Evolutionary conservation across 2,113 vertebrate species (phyloP).

Genomic region (Lepus europaeus): DNA sequence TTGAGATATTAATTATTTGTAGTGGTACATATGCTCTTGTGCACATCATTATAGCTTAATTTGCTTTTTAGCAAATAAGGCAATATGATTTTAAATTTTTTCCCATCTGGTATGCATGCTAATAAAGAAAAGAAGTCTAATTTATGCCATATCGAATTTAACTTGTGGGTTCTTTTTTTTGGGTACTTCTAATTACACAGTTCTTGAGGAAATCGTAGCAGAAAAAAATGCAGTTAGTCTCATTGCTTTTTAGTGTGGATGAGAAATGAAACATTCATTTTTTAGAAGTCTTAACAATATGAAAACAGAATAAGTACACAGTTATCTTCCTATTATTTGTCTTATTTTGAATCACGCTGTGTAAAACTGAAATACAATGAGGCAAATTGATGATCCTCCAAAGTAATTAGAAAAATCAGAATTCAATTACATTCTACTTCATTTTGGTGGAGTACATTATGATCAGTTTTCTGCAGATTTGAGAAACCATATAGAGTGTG

Average conservation of each 20-base stretch:
- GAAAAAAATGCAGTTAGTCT: constrained; percentile 37
- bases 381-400: not conserved
- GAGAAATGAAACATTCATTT: not conserved
- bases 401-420: constrained; percentile 38
- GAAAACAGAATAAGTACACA: not conserved
- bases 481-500: not conserved
- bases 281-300: not conserved
- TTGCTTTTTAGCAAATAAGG: constrained; percentile 55
- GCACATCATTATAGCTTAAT: constrained; percentile 68
- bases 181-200: constrained; percentile 10
- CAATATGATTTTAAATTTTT: constrained; percentile 71
- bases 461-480: not conserved
- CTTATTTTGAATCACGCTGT: constrained; percentile 21
- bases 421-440: constrained; percentile 12
- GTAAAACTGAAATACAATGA: constrained; percentile 40
- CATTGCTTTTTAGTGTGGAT: constrained; percentile 11
- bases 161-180: not conserved
- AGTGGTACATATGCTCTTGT: not conserved
- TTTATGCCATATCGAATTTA: constrained; percentile 46
- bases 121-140: constrained; percentile 68
- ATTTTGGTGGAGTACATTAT: not conserved
- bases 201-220: constrained; percentile 54
- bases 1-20: constrained; percentile 76
- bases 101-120: constrained; percentile 47
- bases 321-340: constrained; percentile 10